Evolutionary conservation across 2,113 vertebrate genomes (phyloP).

Genomic region (Tachysurus fulvidraco): DNA sequence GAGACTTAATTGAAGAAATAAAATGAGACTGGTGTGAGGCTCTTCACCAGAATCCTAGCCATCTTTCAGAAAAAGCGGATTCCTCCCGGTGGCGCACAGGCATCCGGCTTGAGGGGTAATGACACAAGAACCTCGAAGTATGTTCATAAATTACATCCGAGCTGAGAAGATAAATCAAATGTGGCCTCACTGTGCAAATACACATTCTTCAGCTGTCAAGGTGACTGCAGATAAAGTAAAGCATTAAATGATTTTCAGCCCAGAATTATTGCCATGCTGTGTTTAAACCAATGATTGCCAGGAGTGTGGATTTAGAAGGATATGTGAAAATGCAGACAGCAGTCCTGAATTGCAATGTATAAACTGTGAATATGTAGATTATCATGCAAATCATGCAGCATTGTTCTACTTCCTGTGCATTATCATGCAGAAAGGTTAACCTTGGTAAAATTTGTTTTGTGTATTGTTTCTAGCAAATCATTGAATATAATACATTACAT

Average conservation of each 20-base stretch:
- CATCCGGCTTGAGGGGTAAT: conserved; percentile 51
- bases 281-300: conserved; percentile 51
- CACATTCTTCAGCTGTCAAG: conserved; percentile 57
- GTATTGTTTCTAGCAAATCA: conserved; percentile 17
- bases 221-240: conserved; percentile 55
- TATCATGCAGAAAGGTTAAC: conserved; percentile 9
- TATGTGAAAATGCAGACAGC: conserved; percentile 33
- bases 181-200: conserved; percentile 54
- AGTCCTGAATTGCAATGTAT: conserved; percentile 42
- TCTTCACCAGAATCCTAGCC: conserved; percentile 42
- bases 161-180: conserved; percentile 51
- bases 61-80: conserved; percentile 41
- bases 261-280: conserved; percentile 33
- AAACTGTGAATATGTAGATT: conserved; percentile 35
- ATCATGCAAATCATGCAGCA: conserved; percentile 39
- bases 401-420: not conserved
- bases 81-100: conserved; percentile 40
- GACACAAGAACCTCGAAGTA: conserved; percentile 49
- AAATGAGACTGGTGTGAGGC: conserved; percentile 36
- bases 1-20: conserved; percentile 45
- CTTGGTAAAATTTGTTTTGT: conserved; percentile 31
- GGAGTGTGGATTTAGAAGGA: conserved; percentile 31
- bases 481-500: not conserved
- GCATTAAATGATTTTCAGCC: conserved; percentile 52
- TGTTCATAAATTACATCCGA: conserved; percentile 56